Evolutionary conservation across 2,888 invertebrate genomes (phyloP).

Genomic region (Trissoscelio sp.): DNA sequence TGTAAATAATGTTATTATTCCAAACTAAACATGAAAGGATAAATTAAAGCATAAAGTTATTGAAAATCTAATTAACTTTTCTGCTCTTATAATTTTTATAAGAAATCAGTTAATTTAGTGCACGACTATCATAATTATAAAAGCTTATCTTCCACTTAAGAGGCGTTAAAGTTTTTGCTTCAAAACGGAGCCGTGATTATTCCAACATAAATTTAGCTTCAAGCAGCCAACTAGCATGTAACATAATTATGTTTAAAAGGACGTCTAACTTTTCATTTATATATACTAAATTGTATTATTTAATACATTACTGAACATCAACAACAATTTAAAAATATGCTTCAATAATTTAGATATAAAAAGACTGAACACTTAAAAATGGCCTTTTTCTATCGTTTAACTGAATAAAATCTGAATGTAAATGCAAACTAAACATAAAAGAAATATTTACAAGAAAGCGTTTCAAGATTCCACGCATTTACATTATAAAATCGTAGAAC

Average conservation of each 20-base stretch:
- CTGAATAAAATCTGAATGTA: not conserved
- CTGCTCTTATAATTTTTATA: too few species aligned
- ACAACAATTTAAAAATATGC: not conserved
- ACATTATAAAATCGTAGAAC: constrained; percentile 31
- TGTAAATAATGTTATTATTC: too few species aligned
- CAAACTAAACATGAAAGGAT: too few species aligned
- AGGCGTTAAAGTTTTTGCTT: not conserved
- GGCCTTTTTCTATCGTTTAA: not conserved
- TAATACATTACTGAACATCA: not conserved
- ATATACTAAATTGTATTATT: too few species aligned
- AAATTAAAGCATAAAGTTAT: too few species aligned
- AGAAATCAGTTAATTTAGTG: constrained; percentile 4
- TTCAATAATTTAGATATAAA: not conserved
- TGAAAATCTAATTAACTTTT: too few species aligned
- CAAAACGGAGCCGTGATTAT: constrained; percentile 11
- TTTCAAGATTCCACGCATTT: constrained; percentile 13
- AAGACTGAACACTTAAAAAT: not conserved
- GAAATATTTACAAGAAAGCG: constrained; percentile 24
- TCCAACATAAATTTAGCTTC: not conserved
- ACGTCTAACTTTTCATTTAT: not conserved
- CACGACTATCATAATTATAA: not conserved
- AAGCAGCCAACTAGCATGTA: not conserved
- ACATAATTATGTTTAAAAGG: not conserved
- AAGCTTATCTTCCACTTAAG: not conserved
- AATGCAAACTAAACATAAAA: constrained; percentile 29